Evolutionary conservation across 1,140 invertebrate species (phyloP), one percentile per base, ranked within the genome.

Genomic region (Lysiphlebus fabarum): DNA sequence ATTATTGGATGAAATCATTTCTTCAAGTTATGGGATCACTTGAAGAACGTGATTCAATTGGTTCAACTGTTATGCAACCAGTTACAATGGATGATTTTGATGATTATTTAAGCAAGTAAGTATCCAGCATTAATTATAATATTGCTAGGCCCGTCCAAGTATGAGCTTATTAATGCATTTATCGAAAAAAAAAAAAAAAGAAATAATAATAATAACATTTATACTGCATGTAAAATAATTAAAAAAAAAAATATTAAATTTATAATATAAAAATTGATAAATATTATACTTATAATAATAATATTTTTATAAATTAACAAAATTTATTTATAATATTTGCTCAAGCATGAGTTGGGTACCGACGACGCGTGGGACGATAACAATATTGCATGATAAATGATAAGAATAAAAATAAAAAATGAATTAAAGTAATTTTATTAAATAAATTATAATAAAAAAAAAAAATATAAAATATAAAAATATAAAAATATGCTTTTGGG

Each of bases 1-100:
- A 92, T 76, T 87, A 88, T 69, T 95, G 93, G 93, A 91, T 93
- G 84, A 88, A 88, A 65, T 87, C 86, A 1, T 95, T 95, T 79
- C 80, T 95, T 3, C 90, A 90, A 63, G 90, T 90, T 0, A 91
- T 93, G 86, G 90, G 90, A 41, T 89, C 88, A 0, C 71, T 90
- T 7, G 90, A 92, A 59, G 89, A 90, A 68, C 83, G 84, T 2
- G 90, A 92, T 66, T 88, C 91, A 51, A 84, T 91, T 33, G 87
- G 89, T 11, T 87, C 89, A 4, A 89, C 89, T 0, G 88, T 85
- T 10, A 92, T 93, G 87, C 89, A 90, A 54, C 90, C 91, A 0
- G 86, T 93, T 1, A 90, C 90, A 6, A 84, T 92, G 67, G 90
- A 93, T 64, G 91, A 94, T 73, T 93, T 93, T 70, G 91, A 93